A percentile compares a stretch with the other conserved stretches of the same genome.
Conservation (phyloP, 2,888 invertebrate species). For the Rotaria macrura region DNA sequence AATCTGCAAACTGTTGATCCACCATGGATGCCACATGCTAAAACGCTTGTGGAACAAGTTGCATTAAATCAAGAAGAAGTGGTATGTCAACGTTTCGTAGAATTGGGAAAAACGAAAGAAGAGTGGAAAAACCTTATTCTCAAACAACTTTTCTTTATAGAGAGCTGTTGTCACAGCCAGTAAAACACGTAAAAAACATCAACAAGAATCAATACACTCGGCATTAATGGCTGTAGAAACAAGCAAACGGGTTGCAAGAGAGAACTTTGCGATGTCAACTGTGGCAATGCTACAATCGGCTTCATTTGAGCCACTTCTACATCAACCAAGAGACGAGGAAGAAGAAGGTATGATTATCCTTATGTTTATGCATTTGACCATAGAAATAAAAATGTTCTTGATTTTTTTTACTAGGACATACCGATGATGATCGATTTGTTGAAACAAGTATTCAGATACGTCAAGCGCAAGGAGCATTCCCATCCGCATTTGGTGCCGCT, state of each 20-base stretch:
- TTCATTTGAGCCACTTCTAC: constrained; percentile 82
- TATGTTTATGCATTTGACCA: background rate
- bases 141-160: background rate
- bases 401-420: background rate
- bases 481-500: constrained; percentile 86
- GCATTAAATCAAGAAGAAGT: constrained; percentile 86
- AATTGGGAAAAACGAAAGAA: no score
- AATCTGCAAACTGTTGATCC: constrained; percentile 78
- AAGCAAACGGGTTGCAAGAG: constrained; percentile 80
- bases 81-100: constrained; percentile 38
- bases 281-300: constrained; percentile 63
- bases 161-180: constrained; percentile 89
- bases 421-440: constrained; percentile 16
- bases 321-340: constrained; percentile 56
- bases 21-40: constrained; percentile 94
- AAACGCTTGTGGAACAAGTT: constrained; percentile 96
- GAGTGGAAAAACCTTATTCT: no score
- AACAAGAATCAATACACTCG: constrained; percentile 88
- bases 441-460: constrained; percentile 55
- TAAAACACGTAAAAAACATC: constrained; percentile 93
- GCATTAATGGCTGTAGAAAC: constrained; percentile 91
- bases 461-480: constrained; percentile 84
- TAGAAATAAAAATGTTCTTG: background rate
- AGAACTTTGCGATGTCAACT: constrained; percentile 84
- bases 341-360: constrained; percentile 45